Evolutionary conservation across 1,140 invertebrate genomes (phyloP).

Genomic region (Heliconius melpomene): DNA sequence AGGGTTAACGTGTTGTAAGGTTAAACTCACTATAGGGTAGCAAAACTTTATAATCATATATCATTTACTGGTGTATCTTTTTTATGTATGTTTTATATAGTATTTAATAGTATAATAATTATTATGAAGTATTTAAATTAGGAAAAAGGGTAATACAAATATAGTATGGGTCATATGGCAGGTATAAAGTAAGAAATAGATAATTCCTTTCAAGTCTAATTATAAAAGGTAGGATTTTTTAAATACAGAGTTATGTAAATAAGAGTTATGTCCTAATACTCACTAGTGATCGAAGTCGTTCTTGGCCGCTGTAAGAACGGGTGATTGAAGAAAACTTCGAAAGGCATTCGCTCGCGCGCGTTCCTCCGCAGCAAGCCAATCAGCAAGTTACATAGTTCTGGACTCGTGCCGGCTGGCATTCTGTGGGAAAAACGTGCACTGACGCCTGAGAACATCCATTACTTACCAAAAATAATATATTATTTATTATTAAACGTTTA

Average conservation of each 20-base stretch:
- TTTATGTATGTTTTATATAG: background rate
- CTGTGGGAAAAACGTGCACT: slow-evolving; percentile 77
- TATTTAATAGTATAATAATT: background rate
- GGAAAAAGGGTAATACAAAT: slow-evolving; percentile 3
- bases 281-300: slow-evolving; percentile 71
- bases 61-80: background rate
- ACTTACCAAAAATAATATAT: background rate
- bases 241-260: too few species aligned
- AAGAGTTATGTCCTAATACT: slow-evolving; percentile 41
- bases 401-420: slow-evolving; percentile 95
- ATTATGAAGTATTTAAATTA: background rate
- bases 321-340: slow-evolving; percentile 97
- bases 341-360: slow-evolving; percentile 96
- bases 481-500: background rate
- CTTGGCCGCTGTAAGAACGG: slow-evolving; percentile 90
- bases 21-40: background rate
- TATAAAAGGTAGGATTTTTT: slow-evolving; percentile 8
- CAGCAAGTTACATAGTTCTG: slow-evolving; percentile 93
- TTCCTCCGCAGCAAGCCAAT: slow-evolving; percentile 94
- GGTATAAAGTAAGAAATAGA: background rate
- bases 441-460: background rate
- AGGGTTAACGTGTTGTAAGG: slow-evolving; percentile 19
- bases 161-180: slow-evolving; percentile 19
- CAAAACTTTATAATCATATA: background rate
- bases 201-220: background rate